Evolutionary conservation across 2,797 vertebrate genomes (phyloP).

Genomic region (Valencia hispanica): DNA sequence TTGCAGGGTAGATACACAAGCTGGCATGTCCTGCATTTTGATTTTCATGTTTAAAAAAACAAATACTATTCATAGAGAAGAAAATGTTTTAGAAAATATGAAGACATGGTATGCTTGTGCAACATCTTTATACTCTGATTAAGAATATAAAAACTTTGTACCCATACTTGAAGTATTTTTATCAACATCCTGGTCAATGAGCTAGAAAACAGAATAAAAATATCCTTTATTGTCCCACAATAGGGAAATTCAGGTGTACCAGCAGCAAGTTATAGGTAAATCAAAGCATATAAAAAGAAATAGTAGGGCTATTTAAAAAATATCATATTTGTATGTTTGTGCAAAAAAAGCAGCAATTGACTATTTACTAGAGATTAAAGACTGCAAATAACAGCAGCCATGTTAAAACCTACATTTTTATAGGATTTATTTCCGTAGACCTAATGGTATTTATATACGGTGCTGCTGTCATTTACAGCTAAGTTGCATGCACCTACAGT

Average conservation of each 20-base stretch:
- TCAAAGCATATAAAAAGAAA: background rate
- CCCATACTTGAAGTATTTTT: background rate
- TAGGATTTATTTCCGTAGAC: background rate
- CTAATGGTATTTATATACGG: background rate
- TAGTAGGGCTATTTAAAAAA: background rate
- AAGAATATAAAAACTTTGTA: background rate
- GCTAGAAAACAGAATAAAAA: background rate
- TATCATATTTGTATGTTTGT: background rate
- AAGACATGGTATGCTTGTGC: background rate
- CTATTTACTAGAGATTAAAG: background rate
- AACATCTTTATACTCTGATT: background rate
- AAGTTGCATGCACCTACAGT: background rate
- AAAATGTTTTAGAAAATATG: background rate
- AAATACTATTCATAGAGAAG: background rate
- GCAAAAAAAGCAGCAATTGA: background rate
- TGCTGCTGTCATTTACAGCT: background rate
- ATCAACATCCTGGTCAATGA: background rate
- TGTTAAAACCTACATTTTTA: background rate
- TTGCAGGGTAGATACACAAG: slow-evolving; percentile 76
- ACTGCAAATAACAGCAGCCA: background rate
- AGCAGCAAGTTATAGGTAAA: background rate
- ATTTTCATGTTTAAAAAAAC: background rate
- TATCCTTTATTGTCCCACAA: background rate
- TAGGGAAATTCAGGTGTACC: background rate
- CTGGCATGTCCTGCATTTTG: background rate